Evolutionary conservation across 2,888 invertebrate species (phyloP), one percentile per base, ranked within the genome.

Genomic region (Blera fallax): DNA sequence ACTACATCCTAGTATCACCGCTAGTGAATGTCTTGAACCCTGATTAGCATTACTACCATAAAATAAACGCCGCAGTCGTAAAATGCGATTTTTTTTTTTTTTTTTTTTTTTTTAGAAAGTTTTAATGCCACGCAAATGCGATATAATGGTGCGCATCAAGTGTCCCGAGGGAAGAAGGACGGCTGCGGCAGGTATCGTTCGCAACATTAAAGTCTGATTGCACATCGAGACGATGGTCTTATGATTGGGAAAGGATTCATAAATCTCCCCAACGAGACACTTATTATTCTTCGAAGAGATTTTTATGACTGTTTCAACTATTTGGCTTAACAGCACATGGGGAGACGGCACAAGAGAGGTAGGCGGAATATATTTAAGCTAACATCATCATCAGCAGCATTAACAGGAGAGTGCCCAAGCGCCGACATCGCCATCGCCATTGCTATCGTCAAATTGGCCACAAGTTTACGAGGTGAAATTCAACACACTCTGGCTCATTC

Each of bases 211-310:
- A 48, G 48, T 74, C 69, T 84, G 80, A 84, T 84, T 84, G 80
- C 84, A 76, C 85, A 76, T 81, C 65, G 76, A 76, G 58, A 62
- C 69, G 65, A 81, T 77, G 81, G 81, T 72, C 77, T 77, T 77
- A 85, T 81, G 81, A 85, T 85, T 85, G 85, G 65, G 85, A 85
- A 81, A 85, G 85, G 85, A 85, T 85, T 72, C 85, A 85, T 85
- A 81, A 85, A 85, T 85, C 85, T 85, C 76, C 76, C 54, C 81
- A 85, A 85, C 85, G 81, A 85, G 85, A 81, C 76, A 85, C 79
- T 85, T 85, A 81, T 81, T 85, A 85, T 80, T 81, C 34, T 52
- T 18, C 64, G 48, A 40, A 62, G 76, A 54, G 60, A 43, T 58
- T 70, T 74, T 72, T 81, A 76, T 45, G 58, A 60, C 56, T 54